phyloP scores from a whole-genome alignment of 1,140 invertebrate species.

The Ceratina japonica region DNA sequence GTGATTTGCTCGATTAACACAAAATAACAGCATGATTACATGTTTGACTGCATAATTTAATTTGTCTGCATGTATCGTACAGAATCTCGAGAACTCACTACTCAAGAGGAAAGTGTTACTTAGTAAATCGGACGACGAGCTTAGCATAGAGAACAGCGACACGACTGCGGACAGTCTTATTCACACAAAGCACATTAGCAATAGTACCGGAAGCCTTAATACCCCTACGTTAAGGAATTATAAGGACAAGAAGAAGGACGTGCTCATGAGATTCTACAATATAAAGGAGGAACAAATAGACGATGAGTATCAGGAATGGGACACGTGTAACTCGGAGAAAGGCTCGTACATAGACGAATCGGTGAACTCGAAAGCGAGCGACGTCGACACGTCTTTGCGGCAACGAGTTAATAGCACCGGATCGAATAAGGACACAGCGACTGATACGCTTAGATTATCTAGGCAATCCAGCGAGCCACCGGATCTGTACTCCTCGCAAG shows the following conservation, averaged over 20 bases:
- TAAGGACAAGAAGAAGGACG: conserved; percentile 60
- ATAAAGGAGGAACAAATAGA: conserved; percentile 54
- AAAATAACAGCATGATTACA: conserved; percentile 32
- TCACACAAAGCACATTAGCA: conserved; percentile 72
- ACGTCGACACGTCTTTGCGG: conserved; percentile 27
- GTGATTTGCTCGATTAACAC: too few species aligned
- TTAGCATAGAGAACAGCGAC: conserved; percentile 70
- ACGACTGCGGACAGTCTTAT: conserved; percentile 68
- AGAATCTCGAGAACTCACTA: conserved; percentile 69
- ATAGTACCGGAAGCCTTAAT: conserved; percentile 72
- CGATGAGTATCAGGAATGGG: conserved; percentile 6
- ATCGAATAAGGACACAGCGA: conserved; percentile 9
- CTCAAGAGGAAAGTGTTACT: conserved; percentile 68
- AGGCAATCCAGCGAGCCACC: conserved; percentile 68
- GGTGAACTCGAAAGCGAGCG: conserved; percentile 5
- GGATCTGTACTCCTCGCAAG: conserved; percentile 64
- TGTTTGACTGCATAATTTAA: conserved; percentile 11
- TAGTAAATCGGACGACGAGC: conserved; percentile 77
- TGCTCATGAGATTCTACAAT: conserved; percentile 65
- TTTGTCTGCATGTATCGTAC: conserved; percentile 35
- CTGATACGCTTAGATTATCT: conserved; percentile 49
- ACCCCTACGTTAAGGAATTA: conserved; percentile 58
- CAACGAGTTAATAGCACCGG: neutral
- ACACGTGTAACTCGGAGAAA: conserved; percentile 20
- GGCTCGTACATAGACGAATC: conserved; percentile 25